Percentiles rank a stretch among this genome's conserved stretches.
Conservation (phyloP, 2,797 vertebrate species). For the Sphenopsis melanotis region DNA sequence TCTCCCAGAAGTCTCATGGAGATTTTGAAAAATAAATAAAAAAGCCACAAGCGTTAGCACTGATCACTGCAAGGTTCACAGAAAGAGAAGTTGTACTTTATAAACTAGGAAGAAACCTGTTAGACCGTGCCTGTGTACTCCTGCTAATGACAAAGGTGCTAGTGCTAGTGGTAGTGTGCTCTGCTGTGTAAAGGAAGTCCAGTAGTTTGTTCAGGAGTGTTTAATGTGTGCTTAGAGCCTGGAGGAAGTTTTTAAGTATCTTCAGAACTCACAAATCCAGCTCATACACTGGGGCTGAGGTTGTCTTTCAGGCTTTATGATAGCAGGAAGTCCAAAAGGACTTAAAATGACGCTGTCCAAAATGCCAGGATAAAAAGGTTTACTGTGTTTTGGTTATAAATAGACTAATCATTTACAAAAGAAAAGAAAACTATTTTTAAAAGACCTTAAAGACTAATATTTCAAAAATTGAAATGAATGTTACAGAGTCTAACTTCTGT, state of each 20-base stretch:
- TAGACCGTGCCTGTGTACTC: not conserved
- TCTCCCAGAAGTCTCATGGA: not conserved
- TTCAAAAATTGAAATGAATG: not conserved
- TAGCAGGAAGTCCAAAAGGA: not conserved
- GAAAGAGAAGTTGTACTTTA: not conserved
- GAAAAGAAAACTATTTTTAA: not conserved
- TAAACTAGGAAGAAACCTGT: not conserved
- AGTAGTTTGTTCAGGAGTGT: not conserved
- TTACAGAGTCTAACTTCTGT: not conserved
- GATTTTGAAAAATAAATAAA: not conserved
- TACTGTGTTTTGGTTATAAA: not conserved
- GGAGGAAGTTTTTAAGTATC: not conserved
- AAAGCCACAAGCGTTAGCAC: fast-evolving
- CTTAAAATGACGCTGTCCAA: not conserved
- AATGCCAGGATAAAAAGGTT: not conserved
- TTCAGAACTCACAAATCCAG: not conserved
- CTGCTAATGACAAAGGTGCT: not conserved
- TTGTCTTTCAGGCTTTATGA: not conserved
- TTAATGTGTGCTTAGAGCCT: not conserved
- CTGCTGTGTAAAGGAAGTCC: not conserved
- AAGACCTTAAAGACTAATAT: not conserved
- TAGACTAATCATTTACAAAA: not conserved
- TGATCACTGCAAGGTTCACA: not conserved
- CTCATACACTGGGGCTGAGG: not conserved
- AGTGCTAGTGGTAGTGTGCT: not conserved